phyloP scores from a whole-genome alignment of 1,140 invertebrate species.

The Mylabris phalerata region DNA sequence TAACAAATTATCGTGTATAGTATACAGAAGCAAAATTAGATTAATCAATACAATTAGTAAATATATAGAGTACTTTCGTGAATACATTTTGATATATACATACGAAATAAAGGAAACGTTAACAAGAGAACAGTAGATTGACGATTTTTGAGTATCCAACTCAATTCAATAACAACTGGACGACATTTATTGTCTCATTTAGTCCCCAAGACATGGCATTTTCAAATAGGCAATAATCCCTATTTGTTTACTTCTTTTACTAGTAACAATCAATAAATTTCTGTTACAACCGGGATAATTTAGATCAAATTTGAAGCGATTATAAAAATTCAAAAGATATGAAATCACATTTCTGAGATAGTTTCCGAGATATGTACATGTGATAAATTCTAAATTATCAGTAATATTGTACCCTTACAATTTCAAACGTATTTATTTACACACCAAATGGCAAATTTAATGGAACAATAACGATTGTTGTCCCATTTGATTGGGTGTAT shows the following conservation, averaged over 20 bases:
- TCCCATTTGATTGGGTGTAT: constrained; percentile 26
- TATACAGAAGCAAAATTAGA: constrained; percentile 13
- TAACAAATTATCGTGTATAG: constrained; percentile 9
- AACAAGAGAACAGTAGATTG: too few relatives aligned
- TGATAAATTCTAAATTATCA: neutral
- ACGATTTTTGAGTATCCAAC: too few relatives aligned
- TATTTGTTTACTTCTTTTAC: too few relatives aligned
- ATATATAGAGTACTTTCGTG: constrained; percentile 13
- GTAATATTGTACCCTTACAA: constrained; percentile 27
- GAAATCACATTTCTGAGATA: constrained; percentile 7
- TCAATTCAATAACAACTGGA: neutral
- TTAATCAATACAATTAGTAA: constrained; percentile 6
- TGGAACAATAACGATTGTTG: constrained; percentile 37
- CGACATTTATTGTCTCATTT: constrained; percentile 11
- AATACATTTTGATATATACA: neutral
- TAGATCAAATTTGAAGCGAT: constrained; percentile 3
- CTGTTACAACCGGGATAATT: neutral
- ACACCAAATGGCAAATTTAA: constrained; percentile 22
- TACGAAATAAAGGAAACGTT: too few relatives aligned
- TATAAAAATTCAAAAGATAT: constrained; percentile 20
- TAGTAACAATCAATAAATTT: too few relatives aligned
- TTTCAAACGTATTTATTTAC: constrained; percentile 17
- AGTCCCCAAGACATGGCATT: neutral
- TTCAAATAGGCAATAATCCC: too few relatives aligned
- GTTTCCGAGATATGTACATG: constrained; percentile 14